Percentiles rank a stretch among this genome's conserved stretches.
phyloP scores from a whole-genome alignment of 2,797 vertebrate species.

The Darevskia mixta region DNA sequence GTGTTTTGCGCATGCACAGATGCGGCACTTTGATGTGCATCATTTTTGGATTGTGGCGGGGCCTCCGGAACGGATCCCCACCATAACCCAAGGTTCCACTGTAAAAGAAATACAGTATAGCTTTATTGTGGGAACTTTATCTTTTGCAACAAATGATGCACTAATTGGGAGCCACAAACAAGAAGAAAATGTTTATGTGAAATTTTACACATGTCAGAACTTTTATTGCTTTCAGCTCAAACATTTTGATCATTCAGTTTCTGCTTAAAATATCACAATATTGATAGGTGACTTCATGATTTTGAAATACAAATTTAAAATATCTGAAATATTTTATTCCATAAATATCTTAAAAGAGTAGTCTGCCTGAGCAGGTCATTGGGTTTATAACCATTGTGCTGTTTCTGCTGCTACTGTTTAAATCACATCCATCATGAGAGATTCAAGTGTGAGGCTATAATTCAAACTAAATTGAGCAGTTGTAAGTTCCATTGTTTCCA shows the following conservation, averaged over 20 bases:
- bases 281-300: not conserved
- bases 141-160: not conserved
- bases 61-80: too few relatives aligned
- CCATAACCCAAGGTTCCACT: too few relatives aligned
- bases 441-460: not conserved
- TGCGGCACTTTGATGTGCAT: too few relatives aligned
- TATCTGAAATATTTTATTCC: not conserved
- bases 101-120: not conserved
- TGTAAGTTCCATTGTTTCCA: not conserved
- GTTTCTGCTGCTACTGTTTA: not conserved
- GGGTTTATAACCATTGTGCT: not conserved
- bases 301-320: constrained; percentile 1
- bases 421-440: not conserved
- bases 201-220: not conserved
- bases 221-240: not conserved
- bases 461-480: not conserved
- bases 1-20: too few relatives aligned
- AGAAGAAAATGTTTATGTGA: not conserved
- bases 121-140: constrained; percentile 16
- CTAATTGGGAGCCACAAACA: constrained; percentile 35
- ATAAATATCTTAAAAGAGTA: not conserved
- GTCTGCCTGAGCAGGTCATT: not conserved
- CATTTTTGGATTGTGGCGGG: too few relatives aligned
- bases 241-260: not conserved
- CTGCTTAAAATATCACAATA: not conserved